phyloP scores from a whole-genome alignment of 2,888 invertebrate species.

The Drosophila pseudotalamancana region DNA sequence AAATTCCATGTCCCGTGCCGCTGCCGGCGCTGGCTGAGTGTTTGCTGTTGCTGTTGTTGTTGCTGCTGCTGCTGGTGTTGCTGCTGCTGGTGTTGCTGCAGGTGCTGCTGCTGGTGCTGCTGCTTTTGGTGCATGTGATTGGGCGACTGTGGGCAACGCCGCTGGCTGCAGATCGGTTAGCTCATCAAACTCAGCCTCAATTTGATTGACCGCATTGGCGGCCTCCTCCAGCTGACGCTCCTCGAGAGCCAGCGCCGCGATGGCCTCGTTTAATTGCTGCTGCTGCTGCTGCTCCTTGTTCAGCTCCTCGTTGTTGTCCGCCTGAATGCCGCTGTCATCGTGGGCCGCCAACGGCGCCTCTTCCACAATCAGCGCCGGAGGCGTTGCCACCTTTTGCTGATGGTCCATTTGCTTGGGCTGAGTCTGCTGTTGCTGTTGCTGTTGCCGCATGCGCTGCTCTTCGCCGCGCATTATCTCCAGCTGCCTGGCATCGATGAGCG shows the following conservation, averaged over 20 bases:
- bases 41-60: conserved; percentile 10
- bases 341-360: conserved; percentile 84
- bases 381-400: conserved; percentile 23
- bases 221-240: conserved; percentile 79
- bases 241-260: conserved; percentile 77
- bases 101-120: not conserved
- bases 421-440: conserved; percentile 24
- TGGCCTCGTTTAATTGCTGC: conserved; percentile 78
- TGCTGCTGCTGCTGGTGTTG: conserved; percentile 20
- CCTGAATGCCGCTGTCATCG: conserved; percentile 89
- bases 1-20: conserved; percentile 81
- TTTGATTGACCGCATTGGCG: conserved; percentile 80
- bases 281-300: conserved; percentile 66
- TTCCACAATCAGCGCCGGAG: conserved; percentile 55
- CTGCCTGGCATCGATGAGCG: conserved; percentile 85
- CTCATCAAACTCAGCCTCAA: conserved; percentile 80
- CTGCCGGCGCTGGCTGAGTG: conserved; percentile 33
- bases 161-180: conserved; percentile 66
- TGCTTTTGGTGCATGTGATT: conserved; percentile 14
- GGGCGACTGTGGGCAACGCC: conserved; percentile 45
- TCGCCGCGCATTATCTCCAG: conserved; percentile 85
- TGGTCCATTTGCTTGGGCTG: conserved; percentile 17
- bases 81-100: not conserved
- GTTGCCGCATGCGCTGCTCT: conserved; percentile 73
- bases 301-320: conserved; percentile 87